Evolutionary conservation across 2,888 invertebrate species (phyloP).

Genomic region (Patella ulyssiponensis): DNA sequence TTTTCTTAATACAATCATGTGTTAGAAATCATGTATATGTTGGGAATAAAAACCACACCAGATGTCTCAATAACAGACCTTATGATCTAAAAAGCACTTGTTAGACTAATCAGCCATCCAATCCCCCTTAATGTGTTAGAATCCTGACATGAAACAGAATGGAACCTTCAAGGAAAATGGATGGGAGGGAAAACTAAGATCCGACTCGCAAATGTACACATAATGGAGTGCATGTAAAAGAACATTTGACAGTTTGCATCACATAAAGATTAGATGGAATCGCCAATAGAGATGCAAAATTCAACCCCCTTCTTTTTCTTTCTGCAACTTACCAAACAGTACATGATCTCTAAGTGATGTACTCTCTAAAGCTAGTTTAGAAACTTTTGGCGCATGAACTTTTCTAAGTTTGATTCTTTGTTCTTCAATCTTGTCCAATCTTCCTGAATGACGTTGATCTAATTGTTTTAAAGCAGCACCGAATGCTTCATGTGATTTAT

Average conservation of each 20-base stretch:
- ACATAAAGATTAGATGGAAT: background rate
- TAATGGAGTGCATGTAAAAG: no score
- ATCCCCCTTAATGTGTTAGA: no score
- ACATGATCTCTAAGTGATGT: constrained; percentile 86
- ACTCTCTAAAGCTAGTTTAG: constrained; percentile 85
- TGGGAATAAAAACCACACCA: no score
- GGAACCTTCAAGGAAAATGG: background rate
- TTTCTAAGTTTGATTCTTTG: constrained; percentile 78
- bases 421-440: constrained; percentile 86
- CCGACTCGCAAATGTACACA: no score
- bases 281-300: background rate
- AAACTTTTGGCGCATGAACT: constrained; percentile 84
- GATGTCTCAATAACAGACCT: no score
- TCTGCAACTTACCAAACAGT: constrained; percentile 77
- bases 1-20: no score
- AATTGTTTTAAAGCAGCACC: constrained; percentile 81
- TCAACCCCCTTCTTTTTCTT: background rate
- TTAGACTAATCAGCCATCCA: no score
- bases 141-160: no score
- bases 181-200: background rate
- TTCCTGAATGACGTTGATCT: constrained; percentile 79
- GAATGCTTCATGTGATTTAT: constrained; percentile 84
- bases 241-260: background rate
- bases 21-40: no score
- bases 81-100: no score